Base-by-base conservation (phyloP, 1,140 invertebrate genomes). In the Neotoxoptera formosana region DNA sequence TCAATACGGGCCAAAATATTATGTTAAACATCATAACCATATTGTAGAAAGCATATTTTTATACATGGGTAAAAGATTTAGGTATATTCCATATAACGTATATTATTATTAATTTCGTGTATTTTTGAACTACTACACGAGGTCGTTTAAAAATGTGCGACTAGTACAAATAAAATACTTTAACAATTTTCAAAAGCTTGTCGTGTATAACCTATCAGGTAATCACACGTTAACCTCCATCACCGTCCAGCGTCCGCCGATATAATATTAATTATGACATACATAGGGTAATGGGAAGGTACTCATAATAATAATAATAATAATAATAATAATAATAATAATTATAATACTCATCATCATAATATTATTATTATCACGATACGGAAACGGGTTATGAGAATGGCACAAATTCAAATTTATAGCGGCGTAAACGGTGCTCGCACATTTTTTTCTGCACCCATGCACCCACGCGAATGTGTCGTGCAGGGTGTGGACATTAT, bases 401-500 rank as follows among this genome's bases (percentile, higher is more conserved):
- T 30, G 30, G 30, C 14, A 76, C 30, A 76, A 76, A 76, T 76
- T 76, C 17, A n/a, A 76, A 76, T 76, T n/a, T 76, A 76, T 76
- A 76, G 14, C 30, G 14, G 14, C 30, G 14, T n/a, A 23, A 76
- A n/a, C 60, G 60, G 60, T 83, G 11, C 34, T 83, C 34, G 11
- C 34, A 41, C 36, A 41, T 23, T 36, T 83, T 67, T 83, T 83
- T 83, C 81, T 83, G 81, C 81, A 21, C 81, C 36, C 81, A 8
- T 83, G 81, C 34, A 41, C 81, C 34, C n/a, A n/a, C n/a, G 0
- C 21, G n/a, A 36, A 83, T 41, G 36, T 23, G 34, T 83, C n/a
- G 14, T 83, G 81, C 81, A 23, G 76, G 11, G 25, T 48, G 45
- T 53, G n/a, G 87, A 89, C 36, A 89, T 83, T 92, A 92, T 91